Conservation (phyloP, 2,888 invertebrate species). For the Drosophila glabriapex region DNA sequence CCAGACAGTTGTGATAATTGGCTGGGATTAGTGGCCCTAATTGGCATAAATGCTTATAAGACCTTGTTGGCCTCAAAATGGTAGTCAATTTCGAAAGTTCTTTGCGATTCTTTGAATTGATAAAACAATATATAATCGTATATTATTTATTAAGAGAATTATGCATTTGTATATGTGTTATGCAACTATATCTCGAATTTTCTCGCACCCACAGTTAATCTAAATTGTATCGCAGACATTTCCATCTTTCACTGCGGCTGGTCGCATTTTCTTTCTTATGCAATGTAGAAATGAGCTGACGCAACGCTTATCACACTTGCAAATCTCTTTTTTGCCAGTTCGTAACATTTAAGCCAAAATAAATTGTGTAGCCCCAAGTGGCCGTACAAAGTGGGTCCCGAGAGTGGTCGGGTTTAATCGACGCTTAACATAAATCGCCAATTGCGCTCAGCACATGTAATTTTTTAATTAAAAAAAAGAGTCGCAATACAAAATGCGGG, state of each 20-base stretch:
- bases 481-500: slow-evolving; percentile 47
- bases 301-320: slow-evolving; percentile 57
- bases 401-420: slow-evolving; percentile 57
- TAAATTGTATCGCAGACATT: background rate
- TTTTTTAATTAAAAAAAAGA: slow-evolving; percentile 50
- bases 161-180: background rate
- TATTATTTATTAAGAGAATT: background rate
- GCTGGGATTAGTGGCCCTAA: slow-evolving; percentile 5
- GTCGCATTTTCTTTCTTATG: slow-evolving; percentile 2
- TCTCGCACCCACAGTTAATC: background rate
- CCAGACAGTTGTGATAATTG: slow-evolving; percentile 24
- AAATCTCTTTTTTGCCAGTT: slow-evolving; percentile 35
- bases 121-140: background rate
- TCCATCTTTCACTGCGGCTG: background rate
- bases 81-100: background rate
- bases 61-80: background rate
- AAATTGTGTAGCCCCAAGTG: slow-evolving; percentile 40
- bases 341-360: slow-evolving; percentile 65
- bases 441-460: slow-evolving; percentile 64
- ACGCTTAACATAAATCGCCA: slow-evolving; percentile 73
- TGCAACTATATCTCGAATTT: background rate
- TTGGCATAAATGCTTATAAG: background rate
- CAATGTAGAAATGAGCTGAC: slow-evolving; percentile 48
- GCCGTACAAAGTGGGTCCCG: slow-evolving; percentile 1
- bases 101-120: background rate